Evolutionary conservation across 2,797 vertebrate species (phyloP).

Genomic region (Sebastes itinus): DNA sequence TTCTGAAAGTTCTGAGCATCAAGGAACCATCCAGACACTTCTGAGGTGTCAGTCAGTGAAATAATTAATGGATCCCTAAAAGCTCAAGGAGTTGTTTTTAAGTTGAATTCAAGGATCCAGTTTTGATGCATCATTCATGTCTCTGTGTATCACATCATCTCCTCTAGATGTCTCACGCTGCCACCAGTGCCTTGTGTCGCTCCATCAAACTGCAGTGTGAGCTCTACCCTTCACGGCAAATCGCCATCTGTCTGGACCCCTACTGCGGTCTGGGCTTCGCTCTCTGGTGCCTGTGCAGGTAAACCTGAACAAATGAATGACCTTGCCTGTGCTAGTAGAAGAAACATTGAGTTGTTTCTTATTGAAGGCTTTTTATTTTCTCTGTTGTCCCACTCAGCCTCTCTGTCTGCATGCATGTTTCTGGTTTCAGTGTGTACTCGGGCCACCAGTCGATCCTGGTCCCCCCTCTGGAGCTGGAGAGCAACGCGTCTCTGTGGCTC

Average conservation of each 20-base stretch:
- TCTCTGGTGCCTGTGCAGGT: slow-evolving; percentile 96
- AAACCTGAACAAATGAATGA: not conserved
- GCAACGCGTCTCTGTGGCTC: slow-evolving; percentile 93
- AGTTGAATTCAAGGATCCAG: not conserved
- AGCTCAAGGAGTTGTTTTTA: not conserved
- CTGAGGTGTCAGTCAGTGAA: not conserved
- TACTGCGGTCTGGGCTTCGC: slow-evolving; percentile 96
- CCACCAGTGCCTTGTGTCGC: slow-evolving; percentile 97
- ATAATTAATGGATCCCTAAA: not conserved
- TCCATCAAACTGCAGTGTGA: slow-evolving; percentile 98
- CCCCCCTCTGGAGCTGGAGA: slow-evolving; percentile 95
- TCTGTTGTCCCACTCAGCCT: not conserved
- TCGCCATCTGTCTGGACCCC: slow-evolving; percentile 96
- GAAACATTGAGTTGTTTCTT: not conserved
- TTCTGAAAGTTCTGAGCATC: not conserved
- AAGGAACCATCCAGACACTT: not conserved
- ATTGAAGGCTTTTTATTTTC: not conserved
- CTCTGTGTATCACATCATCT: slow-evolving; percentile 2
- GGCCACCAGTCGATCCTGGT: slow-evolving; percentile 97
- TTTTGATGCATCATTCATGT: not conserved
- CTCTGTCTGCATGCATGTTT: slow-evolving; percentile 24
- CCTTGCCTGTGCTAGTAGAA: not conserved
- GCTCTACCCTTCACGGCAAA: slow-evolving; percentile 95
- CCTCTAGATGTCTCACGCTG: slow-evolving; percentile 93
- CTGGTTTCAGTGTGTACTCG: slow-evolving; percentile 88